These are phyloP conservation scores for Gortyna flavago DNA, from an alignment of 2,888 invertebrate species.

Conservation along the genomic window DNA sequence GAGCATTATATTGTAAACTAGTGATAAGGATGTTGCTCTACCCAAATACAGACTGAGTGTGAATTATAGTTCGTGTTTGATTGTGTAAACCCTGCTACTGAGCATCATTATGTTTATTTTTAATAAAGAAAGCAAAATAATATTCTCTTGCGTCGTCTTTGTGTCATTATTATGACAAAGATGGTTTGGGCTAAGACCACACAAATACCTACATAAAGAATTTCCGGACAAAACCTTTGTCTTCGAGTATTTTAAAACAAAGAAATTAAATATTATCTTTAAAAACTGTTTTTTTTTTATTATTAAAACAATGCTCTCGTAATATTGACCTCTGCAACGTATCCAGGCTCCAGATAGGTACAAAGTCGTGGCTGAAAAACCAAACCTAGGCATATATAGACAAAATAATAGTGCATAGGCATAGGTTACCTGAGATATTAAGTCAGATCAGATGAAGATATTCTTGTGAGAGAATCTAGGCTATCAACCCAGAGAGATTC, in stretches of 20 bases:
- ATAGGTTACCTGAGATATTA: background rate
- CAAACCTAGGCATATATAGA: background rate
- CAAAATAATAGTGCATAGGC: background rate
- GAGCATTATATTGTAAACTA: too few species aligned
- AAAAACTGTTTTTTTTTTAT: constrained; percentile 7
- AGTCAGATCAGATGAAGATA: background rate
- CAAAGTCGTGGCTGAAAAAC: background rate
- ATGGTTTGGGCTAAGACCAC: constrained; percentile 50
- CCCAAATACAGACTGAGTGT: too few species aligned
- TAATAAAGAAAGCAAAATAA: constrained; percentile 23
- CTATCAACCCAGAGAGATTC: background rate
- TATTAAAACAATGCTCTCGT: background rate
- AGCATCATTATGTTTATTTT: background rate
- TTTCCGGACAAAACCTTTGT: constrained; percentile 60
- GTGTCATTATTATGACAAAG: constrained; percentile 52
- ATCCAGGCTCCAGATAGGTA: background rate
- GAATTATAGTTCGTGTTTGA: too few species aligned
- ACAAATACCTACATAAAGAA: constrained; percentile 40
- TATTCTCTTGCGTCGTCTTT: constrained; percentile 11
- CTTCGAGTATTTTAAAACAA: constrained; percentile 49
- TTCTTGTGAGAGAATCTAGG: background rate
- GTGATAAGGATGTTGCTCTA: too few species aligned
- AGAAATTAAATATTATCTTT: constrained; percentile 38
- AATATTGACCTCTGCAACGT: background rate
- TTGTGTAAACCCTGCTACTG: too few species aligned